phyloP scores from a whole-genome alignment of 2,797 vertebrate species.

The Vireo griseus region DNA sequence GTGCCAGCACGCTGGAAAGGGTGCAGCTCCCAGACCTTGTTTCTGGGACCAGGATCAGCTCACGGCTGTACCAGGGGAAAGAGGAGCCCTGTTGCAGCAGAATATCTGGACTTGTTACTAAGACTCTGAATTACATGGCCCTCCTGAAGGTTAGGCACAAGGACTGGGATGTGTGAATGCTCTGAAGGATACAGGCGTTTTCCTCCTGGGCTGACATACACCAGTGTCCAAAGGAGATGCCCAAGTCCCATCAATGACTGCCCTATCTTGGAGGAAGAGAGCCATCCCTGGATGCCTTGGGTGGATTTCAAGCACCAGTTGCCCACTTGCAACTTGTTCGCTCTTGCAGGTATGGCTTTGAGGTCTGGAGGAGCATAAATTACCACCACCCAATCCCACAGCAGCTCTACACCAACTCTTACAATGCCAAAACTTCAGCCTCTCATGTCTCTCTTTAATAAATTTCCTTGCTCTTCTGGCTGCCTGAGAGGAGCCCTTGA shows the following conservation, averaged over 20 bases:
- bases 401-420: not conserved
- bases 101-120: not conserved
- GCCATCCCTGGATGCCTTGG: not conserved
- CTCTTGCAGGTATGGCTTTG: not conserved
- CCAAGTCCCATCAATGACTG: fast-evolving
- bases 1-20: not conserved
- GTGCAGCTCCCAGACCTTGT: not conserved
- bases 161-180: not conserved
- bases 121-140: fast-evolving
- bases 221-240: not conserved
- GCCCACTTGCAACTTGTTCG: not conserved
- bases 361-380: not conserved
- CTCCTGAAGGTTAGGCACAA: not conserved
- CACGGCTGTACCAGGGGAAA: fast-evolving
- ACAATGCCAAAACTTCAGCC: not conserved
- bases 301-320: not conserved
- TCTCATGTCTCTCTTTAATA: not conserved
- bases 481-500: not conserved
- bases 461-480: not conserved
- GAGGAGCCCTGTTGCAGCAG: not conserved
- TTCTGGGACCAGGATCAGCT: not conserved
- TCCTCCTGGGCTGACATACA: not conserved
- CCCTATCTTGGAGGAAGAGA: not conserved
- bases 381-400: not conserved
- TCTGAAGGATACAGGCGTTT: not conserved